Evolutionary conservation across 2,888 invertebrate genomes (phyloP), one percentile per base, ranked within the genome.

Genomic region (Mythimna loreyi): DNA sequence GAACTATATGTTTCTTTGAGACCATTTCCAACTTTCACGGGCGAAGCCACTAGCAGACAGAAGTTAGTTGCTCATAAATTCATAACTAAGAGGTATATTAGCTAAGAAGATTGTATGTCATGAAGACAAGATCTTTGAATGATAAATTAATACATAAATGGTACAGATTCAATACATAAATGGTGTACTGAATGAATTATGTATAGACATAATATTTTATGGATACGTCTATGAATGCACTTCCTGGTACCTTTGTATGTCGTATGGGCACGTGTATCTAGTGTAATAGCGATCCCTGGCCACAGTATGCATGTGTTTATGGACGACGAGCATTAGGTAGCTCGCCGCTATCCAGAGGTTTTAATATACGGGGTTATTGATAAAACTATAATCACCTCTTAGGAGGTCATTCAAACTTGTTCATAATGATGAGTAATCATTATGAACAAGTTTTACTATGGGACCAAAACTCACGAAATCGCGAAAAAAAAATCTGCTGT

Each of bases 161-260:
- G 23, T 53, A 5, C 25, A 49, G 8, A 13, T 23, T 45, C 13
- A n/a, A 25, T 23, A 43, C 43, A 19, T 33, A 25, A 16, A 40
- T 33, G 21, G 36, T 33, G 23, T 45, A 23, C 28, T 16, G 28
- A 5, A 60, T 76, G 23, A 67, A 25, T 33, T 45, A 59, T 66
- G 23, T 50, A 74, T 64, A 19, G 21, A 25, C 8, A 30, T 47
- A 25, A n/a, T 53, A 13, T 50, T 23, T 28, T 49, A 78, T 43
- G 40, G 62, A 19, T 49, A 59, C 16, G 30, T 25, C 47, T 50
- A 63, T 50, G 49, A 78, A 56, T 57, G 67, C 52, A 63, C 43
- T 76, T 76, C 76, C 80, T 76, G 28, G 36, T 59, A 50, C 9
- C 23, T 28, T 62, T 76, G 25, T 36, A 16, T 60, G 19, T 58